A percentile compares a stretch with the other conserved stretches of the same genome.
These are phyloP conservation scores for Gymnogyps californianus DNA, from an alignment of 2,113 vertebrate genomes.

Conservation along the genomic window DNA sequence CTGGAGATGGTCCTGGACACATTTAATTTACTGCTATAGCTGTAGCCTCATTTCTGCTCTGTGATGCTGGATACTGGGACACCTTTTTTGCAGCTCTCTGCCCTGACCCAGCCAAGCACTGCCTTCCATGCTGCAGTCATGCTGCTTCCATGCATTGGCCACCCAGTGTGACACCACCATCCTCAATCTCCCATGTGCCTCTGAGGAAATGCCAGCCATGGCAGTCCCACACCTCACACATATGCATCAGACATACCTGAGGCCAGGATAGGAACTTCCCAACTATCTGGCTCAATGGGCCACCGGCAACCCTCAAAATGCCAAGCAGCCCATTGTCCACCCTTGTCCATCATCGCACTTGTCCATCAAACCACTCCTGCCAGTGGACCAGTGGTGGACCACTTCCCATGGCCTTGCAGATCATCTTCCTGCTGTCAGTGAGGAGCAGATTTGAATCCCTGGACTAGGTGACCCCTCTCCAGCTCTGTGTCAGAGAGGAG, in stretches of 20 bases:
- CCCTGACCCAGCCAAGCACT: neutral
- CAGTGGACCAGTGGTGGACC: neutral
- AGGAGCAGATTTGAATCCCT: neutral
- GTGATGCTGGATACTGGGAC: neutral
- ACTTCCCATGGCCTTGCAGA: neutral
- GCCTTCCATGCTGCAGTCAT: neutral
- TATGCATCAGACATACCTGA: neutral
- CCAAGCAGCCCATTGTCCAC: accelerated
- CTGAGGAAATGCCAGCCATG: conserved; percentile 22
- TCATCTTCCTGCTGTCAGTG: neutral
- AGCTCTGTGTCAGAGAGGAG: neutral
- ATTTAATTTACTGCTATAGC: neutral
- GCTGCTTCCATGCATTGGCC: neutral
- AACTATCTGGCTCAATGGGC: neutral
- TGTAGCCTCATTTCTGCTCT: neutral
- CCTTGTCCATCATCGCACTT: neutral
- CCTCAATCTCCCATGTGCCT: neutral
- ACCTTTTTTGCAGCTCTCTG: neutral
- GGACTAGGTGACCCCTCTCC: neutral
- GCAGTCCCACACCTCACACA: neutral
- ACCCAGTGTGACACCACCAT: neutral
- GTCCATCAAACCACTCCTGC: neutral
- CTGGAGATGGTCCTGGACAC: neutral
- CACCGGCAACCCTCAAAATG: neutral
- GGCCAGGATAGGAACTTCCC: neutral